Conservation (phyloP, 2,888 invertebrate species). For the Hemaris fuciformis region DNA sequence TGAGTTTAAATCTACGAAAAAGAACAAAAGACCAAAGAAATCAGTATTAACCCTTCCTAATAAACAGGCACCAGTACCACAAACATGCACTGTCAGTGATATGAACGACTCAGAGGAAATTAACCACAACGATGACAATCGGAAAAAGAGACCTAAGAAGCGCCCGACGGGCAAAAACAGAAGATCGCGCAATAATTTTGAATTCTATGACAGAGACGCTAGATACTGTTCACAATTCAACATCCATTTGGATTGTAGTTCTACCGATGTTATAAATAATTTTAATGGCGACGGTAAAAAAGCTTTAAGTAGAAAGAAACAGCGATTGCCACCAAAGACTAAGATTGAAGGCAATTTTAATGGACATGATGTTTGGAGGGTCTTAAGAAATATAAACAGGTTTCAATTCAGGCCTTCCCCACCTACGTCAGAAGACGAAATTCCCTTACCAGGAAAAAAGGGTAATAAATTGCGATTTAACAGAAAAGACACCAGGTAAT, state of each 20-base stretch:
- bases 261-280: slow-evolving; percentile 48
- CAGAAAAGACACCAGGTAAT: slow-evolving; percentile 50
- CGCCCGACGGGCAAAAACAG: slow-evolving; percentile 34
- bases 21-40: slow-evolving; percentile 56
- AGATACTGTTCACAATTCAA: slow-evolving; percentile 51
- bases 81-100: slow-evolving; percentile 64
- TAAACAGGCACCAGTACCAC: slow-evolving; percentile 42
- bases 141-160: slow-evolving; percentile 46
- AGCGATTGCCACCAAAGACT: slow-evolving; percentile 16
- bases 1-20: slow-evolving; percentile 50
- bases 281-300: slow-evolving; percentile 45
- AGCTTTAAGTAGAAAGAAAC: slow-evolving; percentile 26
- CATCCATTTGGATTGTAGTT: slow-evolving; percentile 55
- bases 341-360: slow-evolving; percentile 32
- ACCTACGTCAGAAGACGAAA: slow-evolving; percentile 55
- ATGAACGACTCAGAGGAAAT: slow-evolving; percentile 67
- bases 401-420: slow-evolving; percentile 63
- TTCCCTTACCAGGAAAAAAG: slow-evolving; percentile 39
- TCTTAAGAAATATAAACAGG: slow-evolving; percentile 62
- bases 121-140: slow-evolving; percentile 35
- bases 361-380: slow-evolving; percentile 63
- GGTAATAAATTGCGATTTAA: slow-evolving; percentile 34
- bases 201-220: slow-evolving; percentile 55
- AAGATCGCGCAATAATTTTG: slow-evolving; percentile 35
- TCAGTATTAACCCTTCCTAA: slow-evolving; percentile 66